A percentile compares a stretch with the other conserved stretches of the same genome.
phyloP scores from a whole-genome alignment of 23 tunicate species.

The Aplidium turbinatum region DNA sequence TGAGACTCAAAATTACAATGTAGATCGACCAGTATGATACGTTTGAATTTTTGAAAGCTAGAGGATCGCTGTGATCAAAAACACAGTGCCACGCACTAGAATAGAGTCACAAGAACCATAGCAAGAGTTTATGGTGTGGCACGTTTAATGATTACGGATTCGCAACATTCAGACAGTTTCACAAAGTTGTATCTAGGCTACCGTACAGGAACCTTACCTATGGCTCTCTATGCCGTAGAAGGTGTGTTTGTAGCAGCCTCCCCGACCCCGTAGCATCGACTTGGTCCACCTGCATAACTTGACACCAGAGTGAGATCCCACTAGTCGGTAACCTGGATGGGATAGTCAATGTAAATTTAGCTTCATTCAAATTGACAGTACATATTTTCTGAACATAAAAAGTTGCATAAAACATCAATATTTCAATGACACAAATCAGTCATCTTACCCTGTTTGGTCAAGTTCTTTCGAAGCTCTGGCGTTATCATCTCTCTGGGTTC shows the following conservation, averaged over 20 bases:
- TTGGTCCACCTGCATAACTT: slow-evolving; percentile 98
- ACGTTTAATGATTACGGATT: too few species aligned
- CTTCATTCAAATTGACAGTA: background rate
- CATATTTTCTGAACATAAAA: background rate
- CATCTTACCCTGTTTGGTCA: slow-evolving; percentile 54
- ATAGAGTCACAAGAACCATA: too few species aligned
- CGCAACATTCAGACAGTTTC: too few species aligned
- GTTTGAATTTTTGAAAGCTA: too few species aligned
- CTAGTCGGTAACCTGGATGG: slow-evolving; percentile 71
- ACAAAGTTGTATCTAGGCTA: too few species aligned
- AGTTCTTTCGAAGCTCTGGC: slow-evolving; percentile 78
- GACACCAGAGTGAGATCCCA: slow-evolving; percentile 96
- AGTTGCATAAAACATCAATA: background rate
- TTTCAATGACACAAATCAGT: background rate
- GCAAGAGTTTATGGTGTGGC: too few species aligned
- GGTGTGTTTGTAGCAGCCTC: slow-evolving; percentile 98
- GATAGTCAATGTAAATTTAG: background rate
- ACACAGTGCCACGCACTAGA: too few species aligned
- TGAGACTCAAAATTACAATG: too few species aligned
- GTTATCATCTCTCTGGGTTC: slow-evolving; percentile 80
- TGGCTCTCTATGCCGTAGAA: slow-evolving; percentile 98
- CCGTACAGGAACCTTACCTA: slow-evolving; percentile 28
- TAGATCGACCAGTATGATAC: too few species aligned
- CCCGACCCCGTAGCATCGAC: slow-evolving; percentile 96
- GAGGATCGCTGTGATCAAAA: too few species aligned